Evolutionary conservation across 2,888 invertebrate species (phyloP), one percentile per base, ranked within the genome.

Genomic region (Tipula confusa): DNA sequence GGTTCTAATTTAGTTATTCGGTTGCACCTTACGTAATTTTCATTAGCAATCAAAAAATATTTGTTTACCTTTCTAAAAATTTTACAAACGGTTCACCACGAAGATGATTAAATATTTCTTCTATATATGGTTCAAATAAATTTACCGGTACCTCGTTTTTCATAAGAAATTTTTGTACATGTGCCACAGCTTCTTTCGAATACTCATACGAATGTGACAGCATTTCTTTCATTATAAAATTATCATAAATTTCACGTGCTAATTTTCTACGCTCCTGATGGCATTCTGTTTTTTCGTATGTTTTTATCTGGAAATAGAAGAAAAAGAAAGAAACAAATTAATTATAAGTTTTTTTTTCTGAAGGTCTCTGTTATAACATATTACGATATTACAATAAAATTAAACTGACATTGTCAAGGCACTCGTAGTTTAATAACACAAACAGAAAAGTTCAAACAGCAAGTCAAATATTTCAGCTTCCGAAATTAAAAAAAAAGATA

Each of bases 181-280:
- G 97, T 87, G 97, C 95, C 87, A 99, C 96, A 86, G 98, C 97
- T 90, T 97, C 97, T 91, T 97, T 96, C 86, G 98, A 97, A 92
- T 99, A 99, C 90, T 97, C 99, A 92, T 99, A 98, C 87, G 98
- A 95, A 91, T 98, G 97, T 86, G 99, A 96, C 90, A 99, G 93
- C 90, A 99, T 93, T 93, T 99, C 99, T 91, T 98, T 98, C 99
- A 99, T 99, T 89, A 99, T 99, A 92, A 97, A 99, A 92, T 98
- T 98, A 91, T 99, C 99, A 91, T 99, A 99, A 88, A 99, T 98
- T 91, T 98, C 97, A 88, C 96, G 93, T 85, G 98, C 98, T 88
- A 97, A 93, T 90, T 96, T 95, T 91, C 96, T 94, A 89, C 99
- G 92, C 88, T 99, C 99, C 87, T 99, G 99, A 85, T 95, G 94